Evolutionary conservation across 2,888 invertebrate genomes (phyloP).

Genomic region (Electrophaes corylata): DNA sequence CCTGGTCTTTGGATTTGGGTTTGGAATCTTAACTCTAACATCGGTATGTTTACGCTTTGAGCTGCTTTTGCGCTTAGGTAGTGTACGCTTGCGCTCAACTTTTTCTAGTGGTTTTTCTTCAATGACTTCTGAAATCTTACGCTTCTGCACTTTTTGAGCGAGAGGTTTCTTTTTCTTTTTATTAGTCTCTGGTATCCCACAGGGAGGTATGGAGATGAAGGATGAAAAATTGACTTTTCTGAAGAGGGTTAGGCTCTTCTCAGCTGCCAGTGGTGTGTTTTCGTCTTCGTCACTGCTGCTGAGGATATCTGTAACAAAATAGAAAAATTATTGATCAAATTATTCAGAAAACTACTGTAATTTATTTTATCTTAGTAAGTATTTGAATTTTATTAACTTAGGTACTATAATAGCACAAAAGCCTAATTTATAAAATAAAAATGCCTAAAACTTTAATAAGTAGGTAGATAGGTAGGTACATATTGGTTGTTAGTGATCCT

Average conservation of each 20-base stretch:
- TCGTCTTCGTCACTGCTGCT: constrained; percentile 39
- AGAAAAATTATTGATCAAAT: neutral
- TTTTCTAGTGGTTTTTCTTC: constrained; percentile 22
- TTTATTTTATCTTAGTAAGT: too few species aligned
- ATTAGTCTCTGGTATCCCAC: constrained; percentile 33
- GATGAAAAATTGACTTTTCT: constrained; percentile 54
- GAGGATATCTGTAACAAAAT: constrained; percentile 23
- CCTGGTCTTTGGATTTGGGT: constrained; percentile 40
- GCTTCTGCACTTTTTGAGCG: constrained; percentile 37
- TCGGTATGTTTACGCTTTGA: constrained; percentile 19
- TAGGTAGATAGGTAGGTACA: too few species aligned
- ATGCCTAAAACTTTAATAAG: too few species aligned
- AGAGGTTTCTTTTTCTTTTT: constrained; percentile 22
- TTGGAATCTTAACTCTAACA: constrained; percentile 18
- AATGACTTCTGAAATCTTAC: constrained; percentile 20
- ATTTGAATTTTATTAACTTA: too few species aligned
- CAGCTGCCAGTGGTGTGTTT: constrained; percentile 28
- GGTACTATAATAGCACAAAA: too few species aligned
- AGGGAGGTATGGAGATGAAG: constrained; percentile 55
- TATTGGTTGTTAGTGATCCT: too few species aligned
- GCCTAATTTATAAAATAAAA: too few species aligned
- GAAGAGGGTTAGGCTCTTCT: constrained; percentile 46
- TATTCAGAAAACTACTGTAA: too few species aligned
- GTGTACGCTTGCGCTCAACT: constrained; percentile 6
- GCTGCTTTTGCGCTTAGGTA: constrained; percentile 17